Conservation (phyloP, 2,888 invertebrate genomes). For the Ferdinandea cuprea region DNA sequence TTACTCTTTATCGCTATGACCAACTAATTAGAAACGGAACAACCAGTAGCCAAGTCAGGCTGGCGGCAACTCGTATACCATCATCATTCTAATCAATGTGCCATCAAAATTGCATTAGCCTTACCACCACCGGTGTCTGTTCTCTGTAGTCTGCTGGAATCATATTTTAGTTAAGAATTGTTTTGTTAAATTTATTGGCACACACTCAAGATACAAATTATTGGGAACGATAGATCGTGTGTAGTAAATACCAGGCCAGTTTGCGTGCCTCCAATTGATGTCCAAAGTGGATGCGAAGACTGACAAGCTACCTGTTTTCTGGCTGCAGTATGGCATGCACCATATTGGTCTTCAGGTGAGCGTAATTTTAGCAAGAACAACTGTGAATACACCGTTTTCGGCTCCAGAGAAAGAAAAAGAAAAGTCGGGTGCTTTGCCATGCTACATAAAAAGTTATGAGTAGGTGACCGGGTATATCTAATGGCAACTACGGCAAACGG, state of each 20-base stretch:
- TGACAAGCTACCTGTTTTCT: conserved; percentile 43
- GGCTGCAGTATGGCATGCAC: conserved; percentile 39
- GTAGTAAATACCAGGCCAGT: not conserved
- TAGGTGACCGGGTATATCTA: conserved; percentile 64
- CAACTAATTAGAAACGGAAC: conserved; percentile 43
- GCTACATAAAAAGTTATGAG: conserved; percentile 61
- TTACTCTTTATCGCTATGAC: conserved; percentile 24
- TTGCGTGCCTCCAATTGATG: conserved; percentile 42
- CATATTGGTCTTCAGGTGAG: conserved; percentile 53
- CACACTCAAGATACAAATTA: conserved; percentile 10
- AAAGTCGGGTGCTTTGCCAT: not conserved
- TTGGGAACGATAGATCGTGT: conserved; percentile 12
- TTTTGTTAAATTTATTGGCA: conserved; percentile 12
- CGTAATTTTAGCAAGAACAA: conserved; percentile 55
- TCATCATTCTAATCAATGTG: conserved; percentile 43
- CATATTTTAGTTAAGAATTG: conserved; percentile 31
- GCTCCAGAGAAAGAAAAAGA: conserved; percentile 28
- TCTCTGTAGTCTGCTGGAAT: conserved; percentile 4
- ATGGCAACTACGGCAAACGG: conserved; percentile 45
- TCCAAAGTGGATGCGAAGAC: conserved; percentile 10
- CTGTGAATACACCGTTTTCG: conserved; percentile 62
- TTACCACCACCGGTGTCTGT: too few relatives aligned
- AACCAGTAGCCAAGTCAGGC: conserved; percentile 40
- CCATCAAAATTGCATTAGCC: conserved; percentile 54
- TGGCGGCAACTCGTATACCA: not conserved